A percentile compares a stretch with the other conserved stretches of the same genome.
Conservation (phyloP, 1,140 invertebrate genomes). For the Penaeus chinensis region DNA sequence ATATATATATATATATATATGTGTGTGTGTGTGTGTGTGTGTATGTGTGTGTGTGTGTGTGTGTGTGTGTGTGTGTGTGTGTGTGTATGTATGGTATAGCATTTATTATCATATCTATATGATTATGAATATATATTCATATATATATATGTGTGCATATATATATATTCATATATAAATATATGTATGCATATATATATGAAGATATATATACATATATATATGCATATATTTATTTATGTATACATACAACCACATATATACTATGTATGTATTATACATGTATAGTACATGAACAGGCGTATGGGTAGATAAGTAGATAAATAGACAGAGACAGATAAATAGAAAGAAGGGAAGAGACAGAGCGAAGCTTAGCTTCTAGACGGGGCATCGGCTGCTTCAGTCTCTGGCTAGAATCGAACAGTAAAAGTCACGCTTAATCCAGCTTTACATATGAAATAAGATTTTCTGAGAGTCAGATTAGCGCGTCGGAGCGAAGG, state of each 20-base stretch:
- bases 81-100: background rate
- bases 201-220: no score
- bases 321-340: no score
- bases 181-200: no score
- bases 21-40: background rate
- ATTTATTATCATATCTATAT: background rate
- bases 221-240: no score
- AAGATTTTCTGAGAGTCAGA: background rate
- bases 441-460: conserved; percentile 36
- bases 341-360: no score
- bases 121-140: background rate
- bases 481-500: background rate
- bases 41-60: background rate
- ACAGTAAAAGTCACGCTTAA: conserved; percentile 38
- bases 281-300: no score
- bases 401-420: background rate
- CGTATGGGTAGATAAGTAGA: no score
- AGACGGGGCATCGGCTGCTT: background rate
- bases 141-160: no score
- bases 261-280: no score
- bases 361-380: background rate
- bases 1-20: conserved; percentile 3
- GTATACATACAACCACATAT: no score
- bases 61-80: background rate
- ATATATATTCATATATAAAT: no score